Base-by-base conservation (phyloP, 2,888 invertebrate genomes). In the Mimachlamys varia region DNA sequence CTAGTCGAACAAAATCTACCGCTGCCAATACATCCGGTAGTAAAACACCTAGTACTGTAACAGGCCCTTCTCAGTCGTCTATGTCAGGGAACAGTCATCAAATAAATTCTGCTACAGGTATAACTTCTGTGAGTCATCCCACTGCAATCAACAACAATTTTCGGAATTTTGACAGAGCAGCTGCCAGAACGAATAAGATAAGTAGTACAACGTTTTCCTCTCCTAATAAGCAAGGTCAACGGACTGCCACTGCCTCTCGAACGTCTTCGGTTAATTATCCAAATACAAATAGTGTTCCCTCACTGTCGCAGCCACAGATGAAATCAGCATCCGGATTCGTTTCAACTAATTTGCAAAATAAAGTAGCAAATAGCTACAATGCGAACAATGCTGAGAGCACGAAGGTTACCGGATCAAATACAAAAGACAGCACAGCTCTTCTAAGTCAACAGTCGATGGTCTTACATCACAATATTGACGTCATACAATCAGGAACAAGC, bases 381-480 rank as follows among this genome's bases (percentile, higher is more conserved):
- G 27, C 4, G 13, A 76, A 76, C 33, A 76, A 27, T 15, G 4
- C 22, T 27, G 76, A 76, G 76, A 76, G 13, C 0, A 17, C 10
- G n/a, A n/a, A 76, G 27, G 10, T 13, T 27, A 3, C 27, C n/a
- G 62, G 62, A n/a, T 27, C 62, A 13, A 17, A 17, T n/a, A 4
- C 4, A 5, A n/a, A 33, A 33, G 76, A 27, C 76, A 76, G 15
- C 13, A 15, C 12, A 33, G 27, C 76, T 12, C 33, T 10, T 76
- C 12, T 76, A 33, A 76, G 76, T 76, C 76, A 76, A 12, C 76
- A 27, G 33, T 76, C 76, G 76, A 33, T 15, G 27, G 33, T 76
- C 33, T 27, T 76, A 33, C 76, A 76, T 76, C 76, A 76, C 12
- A 76, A 76, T 76, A 76, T 76, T 76, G 76, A 76, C 76, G 76